Percentiles rank a stretch among this genome's conserved stretches.
Evolutionary conservation across 2,797 vertebrate species (phyloP).

Genomic region (Saxicola maurus): DNA sequence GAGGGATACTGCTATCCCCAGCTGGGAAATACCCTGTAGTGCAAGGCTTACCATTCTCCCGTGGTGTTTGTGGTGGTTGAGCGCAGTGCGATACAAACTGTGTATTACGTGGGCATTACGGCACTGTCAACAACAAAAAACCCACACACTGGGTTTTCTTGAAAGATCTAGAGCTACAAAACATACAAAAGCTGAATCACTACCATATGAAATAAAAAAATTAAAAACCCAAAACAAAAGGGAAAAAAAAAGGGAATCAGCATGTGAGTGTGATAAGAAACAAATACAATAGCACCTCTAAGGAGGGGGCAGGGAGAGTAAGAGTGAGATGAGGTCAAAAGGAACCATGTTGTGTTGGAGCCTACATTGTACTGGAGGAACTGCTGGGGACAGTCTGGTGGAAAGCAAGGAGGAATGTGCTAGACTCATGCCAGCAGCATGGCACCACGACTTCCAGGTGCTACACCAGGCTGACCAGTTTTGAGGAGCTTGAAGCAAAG

Average conservation of each 20-base stretch:
- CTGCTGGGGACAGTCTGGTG: not conserved
- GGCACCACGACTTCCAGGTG: not conserved
- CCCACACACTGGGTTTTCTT: constrained; percentile 21
- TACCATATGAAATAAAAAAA: constrained; percentile 69
- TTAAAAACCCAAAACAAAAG: constrained; percentile 22
- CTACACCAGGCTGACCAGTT: not conserved
- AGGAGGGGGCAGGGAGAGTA: constrained; percentile 54
- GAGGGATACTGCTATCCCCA: not conserved
- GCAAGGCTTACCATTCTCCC: not conserved
- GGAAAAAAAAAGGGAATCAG: constrained; percentile 42
- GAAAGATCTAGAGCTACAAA: constrained; percentile 64
- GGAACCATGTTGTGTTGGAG: constrained; percentile 48
- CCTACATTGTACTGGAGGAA: constrained; percentile 38
- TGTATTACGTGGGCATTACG: constrained; percentile 26
- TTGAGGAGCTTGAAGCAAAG: not conserved
- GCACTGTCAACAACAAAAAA: constrained; percentile 43
- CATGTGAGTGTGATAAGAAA: constrained; percentile 61
- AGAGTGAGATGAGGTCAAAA: constrained; percentile 55
- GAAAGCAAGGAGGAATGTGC: constrained; percentile 35
- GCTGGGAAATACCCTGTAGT: not conserved
- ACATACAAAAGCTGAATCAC: constrained; percentile 69
- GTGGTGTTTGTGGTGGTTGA: not conserved
- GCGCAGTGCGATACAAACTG: not conserved
- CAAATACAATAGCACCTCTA: constrained; percentile 77
- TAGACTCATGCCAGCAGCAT: not conserved